These are phyloP conservation scores for Thymallus thymallus DNA, from an alignment of 2,113 vertebrate species.

Conservation along the genomic window DNA sequence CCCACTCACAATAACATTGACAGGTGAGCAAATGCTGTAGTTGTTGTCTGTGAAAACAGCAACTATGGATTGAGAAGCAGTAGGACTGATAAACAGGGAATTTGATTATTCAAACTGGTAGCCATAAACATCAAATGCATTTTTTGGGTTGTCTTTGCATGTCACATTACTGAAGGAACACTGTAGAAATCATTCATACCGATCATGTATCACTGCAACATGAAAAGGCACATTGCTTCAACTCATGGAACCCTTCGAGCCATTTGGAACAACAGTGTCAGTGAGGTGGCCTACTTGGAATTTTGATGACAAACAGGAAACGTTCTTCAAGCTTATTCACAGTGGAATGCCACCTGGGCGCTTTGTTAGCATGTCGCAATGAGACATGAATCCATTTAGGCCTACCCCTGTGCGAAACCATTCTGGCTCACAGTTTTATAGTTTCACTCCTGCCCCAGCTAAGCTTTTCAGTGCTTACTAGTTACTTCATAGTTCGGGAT, in stretches of 20 bases:
- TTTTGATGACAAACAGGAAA: conserved; percentile 1
- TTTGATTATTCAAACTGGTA: too few species aligned
- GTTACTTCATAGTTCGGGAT: background rate
- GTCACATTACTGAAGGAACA: too few species aligned
- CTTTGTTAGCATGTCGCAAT: background rate
- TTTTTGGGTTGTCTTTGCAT: too few species aligned
- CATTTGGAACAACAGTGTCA: background rate
- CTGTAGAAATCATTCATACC: background rate
- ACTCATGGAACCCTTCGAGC: background rate
- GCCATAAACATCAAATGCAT: too few species aligned
- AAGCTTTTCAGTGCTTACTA: background rate
- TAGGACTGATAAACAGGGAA: background rate
- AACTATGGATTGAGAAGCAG: background rate
- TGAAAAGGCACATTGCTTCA: background rate
- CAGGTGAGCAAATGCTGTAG: too few species aligned
- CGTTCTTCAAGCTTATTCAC: background rate
- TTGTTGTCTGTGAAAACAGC: background rate
- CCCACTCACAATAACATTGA: too few species aligned
- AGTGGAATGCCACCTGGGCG: conserved; percentile 8
- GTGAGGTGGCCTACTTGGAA: background rate
- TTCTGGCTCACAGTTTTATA: background rate
- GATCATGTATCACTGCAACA: background rate
- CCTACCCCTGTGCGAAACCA: background rate
- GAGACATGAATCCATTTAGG: background rate
- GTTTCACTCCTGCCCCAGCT: background rate